Conservation (phyloP, 2,888 invertebrate genomes). For the Lycia hirtaria region DNA sequence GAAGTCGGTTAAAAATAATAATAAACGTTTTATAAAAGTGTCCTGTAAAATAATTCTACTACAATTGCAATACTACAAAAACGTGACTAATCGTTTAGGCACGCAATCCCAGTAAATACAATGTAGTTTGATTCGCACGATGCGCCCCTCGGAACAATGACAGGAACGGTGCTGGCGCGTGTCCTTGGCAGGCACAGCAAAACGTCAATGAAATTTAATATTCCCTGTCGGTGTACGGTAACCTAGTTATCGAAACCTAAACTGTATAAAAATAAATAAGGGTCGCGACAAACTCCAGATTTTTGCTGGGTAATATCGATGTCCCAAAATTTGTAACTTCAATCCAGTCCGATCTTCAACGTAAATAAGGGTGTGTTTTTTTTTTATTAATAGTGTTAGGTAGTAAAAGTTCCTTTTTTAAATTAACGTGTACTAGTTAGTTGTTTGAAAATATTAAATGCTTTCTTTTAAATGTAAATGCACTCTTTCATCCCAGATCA, state of each 20-base stretch:
- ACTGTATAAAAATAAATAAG: slow-evolving; percentile 48
- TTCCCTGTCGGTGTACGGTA: slow-evolving; percentile 75
- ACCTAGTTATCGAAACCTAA: slow-evolving; percentile 80
- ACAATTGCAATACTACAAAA: slow-evolving; percentile 31
- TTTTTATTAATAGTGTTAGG: too few species aligned
- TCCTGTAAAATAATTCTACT: slow-evolving; percentile 6
- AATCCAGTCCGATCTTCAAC: too few species aligned
- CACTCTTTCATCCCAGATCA: too few species aligned
- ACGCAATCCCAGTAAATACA: slow-evolving; percentile 51
- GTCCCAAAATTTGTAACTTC: not conserved
- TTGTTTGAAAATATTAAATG: too few species aligned
- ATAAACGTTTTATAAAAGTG: not conserved
- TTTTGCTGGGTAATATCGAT: not conserved
- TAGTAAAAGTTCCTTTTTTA: too few species aligned
- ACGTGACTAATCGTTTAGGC: slow-evolving; percentile 50
- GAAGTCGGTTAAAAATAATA: not conserved
- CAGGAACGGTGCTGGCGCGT: slow-evolving; percentile 63
- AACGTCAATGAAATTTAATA: slow-evolving; percentile 82
- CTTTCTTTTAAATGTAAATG: too few species aligned
- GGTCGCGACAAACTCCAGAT: slow-evolving; percentile 7
- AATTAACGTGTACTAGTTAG: too few species aligned
- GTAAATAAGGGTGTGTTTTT: too few species aligned
- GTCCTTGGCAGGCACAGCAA: slow-evolving; percentile 74
- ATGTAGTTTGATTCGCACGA: slow-evolving; percentile 52
- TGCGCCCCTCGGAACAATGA: slow-evolving; percentile 53